Conservation (phyloP, 1,140 invertebrate genomes). For the Antheraea pernyi region DNA sequence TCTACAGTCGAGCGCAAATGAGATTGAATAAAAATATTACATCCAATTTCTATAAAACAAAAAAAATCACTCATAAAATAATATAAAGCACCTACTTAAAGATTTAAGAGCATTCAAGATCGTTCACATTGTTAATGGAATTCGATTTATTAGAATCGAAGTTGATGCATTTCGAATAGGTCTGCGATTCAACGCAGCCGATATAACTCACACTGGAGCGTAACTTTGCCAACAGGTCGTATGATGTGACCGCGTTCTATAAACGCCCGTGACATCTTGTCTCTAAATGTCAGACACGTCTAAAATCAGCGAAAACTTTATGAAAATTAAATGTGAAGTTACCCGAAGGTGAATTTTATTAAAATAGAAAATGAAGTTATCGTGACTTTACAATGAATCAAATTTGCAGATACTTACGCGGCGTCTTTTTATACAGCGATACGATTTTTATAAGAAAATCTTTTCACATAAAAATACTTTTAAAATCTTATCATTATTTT, state of each 20-base stretch:
- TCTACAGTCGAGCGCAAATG: too few species aligned
- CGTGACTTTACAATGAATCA: too few species aligned
- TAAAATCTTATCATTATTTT: too few species aligned
- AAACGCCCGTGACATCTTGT: background rate
- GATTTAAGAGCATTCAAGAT: background rate
- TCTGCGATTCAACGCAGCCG: background rate
- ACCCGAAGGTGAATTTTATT: too few species aligned
- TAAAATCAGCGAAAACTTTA: background rate
- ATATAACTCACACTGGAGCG: background rate
- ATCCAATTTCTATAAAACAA: too few species aligned
- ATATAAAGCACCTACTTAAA: conserved; percentile 3
- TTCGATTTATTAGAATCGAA: conserved; percentile 11
- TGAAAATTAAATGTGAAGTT: background rate
- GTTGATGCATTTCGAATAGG: conserved; percentile 10
- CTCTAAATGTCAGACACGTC: conserved; percentile 2
- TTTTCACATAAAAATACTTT: too few species aligned
- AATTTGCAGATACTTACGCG: too few species aligned
- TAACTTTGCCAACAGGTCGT: background rate
- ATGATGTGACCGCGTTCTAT: background rate
- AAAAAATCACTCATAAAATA: background rate
- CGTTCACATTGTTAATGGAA: conserved; percentile 5
- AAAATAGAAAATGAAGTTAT: too few species aligned
- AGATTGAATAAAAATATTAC: too few species aligned
- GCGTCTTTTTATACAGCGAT: too few species aligned
- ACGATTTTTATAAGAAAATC: too few species aligned